These are phyloP conservation scores for Macquaria ambigua DNA, from an alignment of 2,113 vertebrate genomes.

Conservation along the genomic window DNA sequence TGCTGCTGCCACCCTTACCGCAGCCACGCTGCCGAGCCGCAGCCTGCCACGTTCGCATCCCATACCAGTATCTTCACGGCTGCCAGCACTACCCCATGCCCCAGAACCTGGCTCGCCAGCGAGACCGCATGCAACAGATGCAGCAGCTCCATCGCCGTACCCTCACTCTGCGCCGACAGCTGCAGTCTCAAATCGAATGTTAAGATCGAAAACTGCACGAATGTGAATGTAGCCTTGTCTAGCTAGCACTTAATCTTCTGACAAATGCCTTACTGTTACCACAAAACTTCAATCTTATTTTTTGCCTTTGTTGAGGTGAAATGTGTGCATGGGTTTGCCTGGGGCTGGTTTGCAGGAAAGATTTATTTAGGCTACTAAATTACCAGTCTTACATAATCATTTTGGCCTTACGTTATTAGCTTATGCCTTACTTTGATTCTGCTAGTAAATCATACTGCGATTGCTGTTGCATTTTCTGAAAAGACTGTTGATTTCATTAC, in stretches of 20 bases:
- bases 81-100: slow-evolving; percentile 93
- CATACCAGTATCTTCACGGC: slow-evolving; percentile 90
- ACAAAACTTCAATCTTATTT: not conserved
- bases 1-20: slow-evolving; percentile 89
- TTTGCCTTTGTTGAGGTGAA: slow-evolving; percentile 6
- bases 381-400: slow-evolving; percentile 10
- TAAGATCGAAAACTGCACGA: slow-evolving; percentile 62
- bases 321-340: not conserved
- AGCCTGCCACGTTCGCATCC: slow-evolving; percentile 92
- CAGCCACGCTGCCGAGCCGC: slow-evolving; percentile 94
- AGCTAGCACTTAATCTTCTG: slow-evolving; percentile 7
- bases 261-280: slow-evolving; percentile 14
- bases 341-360: slow-evolving; percentile 7
- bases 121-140: slow-evolving; percentile 94
- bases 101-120: slow-evolving; percentile 93
- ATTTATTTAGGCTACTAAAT: not conserved
- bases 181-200: slow-evolving; percentile 96
- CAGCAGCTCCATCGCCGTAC: slow-evolving; percentile 93
- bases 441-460: slow-evolving; percentile 24
- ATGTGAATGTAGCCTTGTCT: not conserved
- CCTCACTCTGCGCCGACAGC: slow-evolving; percentile 89
- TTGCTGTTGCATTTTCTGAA: not conserved
- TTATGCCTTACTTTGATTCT: slow-evolving; percentile 40
- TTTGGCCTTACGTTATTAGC: slow-evolving; percentile 40
- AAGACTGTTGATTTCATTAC: not conserved